Evolutionary conservation across 2,113 vertebrate species (phyloP).

Genomic region (Mus spicilegus): DNA sequence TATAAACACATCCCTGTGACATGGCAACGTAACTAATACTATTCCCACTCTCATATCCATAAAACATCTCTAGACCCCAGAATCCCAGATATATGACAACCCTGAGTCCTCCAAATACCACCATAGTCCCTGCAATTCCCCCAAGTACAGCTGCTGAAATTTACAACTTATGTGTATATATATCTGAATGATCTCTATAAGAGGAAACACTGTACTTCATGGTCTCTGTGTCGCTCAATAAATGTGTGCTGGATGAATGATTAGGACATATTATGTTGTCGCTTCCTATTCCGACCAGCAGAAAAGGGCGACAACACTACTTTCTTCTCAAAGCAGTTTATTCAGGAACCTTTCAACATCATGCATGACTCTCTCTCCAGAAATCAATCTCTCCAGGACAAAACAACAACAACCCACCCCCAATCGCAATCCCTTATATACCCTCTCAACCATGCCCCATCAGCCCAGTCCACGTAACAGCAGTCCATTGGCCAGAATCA

Average conservation of each 20-base stretch:
- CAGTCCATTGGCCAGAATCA: too few species aligned
- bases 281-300: too few species aligned
- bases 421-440: too few species aligned
- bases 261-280: neutral
- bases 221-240: neutral
- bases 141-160: neutral
- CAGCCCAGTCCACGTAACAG: too few species aligned
- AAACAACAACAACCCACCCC: too few species aligned
- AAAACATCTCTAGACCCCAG: neutral
- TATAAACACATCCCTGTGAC: neutral
- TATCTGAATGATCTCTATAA: neutral
- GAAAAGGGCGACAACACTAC: too few species aligned
- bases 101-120: neutral
- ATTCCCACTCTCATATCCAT: neutral
- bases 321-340: too few species aligned
- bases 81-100: neutral
- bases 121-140: rapidly evolving
- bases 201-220: neutral
- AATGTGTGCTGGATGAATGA: neutral
- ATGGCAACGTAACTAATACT: neutral
- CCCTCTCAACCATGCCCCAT: too few species aligned
- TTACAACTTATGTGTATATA: too few species aligned
- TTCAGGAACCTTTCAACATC: too few species aligned
- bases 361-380: too few species aligned
- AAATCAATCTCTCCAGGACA: too few species aligned